phyloP scores from a whole-genome alignment of 2,113 vertebrate species.

The Crotalus tigris region DNA sequence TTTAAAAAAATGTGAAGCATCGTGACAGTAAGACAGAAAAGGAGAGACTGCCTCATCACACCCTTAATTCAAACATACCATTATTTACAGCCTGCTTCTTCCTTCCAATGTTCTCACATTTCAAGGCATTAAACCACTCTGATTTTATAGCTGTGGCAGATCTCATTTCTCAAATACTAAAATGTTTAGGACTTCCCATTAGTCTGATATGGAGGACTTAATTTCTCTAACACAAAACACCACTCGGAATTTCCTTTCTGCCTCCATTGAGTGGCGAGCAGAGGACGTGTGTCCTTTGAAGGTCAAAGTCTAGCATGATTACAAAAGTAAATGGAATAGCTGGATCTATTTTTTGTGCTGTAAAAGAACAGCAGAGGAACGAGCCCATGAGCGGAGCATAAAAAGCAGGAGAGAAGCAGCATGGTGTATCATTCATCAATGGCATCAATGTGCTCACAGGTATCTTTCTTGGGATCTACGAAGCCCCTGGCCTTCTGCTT shows the following conservation, averaged over 20 bases:
- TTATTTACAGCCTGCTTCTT: neutral
- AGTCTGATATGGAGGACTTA: neutral
- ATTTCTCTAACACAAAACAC: neutral
- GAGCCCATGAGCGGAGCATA: neutral
- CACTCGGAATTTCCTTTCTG: too few species aligned
- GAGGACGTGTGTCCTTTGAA: neutral
- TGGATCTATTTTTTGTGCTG: neutral
- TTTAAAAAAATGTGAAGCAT: neutral
- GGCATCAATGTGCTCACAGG: neutral
- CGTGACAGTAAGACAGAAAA: neutral
- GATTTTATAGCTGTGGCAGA: neutral
- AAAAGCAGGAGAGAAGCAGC: neutral
- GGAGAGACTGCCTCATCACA: neutral
- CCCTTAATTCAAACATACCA: neutral
- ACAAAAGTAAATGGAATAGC: neutral
- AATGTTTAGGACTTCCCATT: constrained; percentile 10
- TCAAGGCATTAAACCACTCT: neutral
- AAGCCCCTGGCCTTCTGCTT: neutral
- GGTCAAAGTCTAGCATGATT: neutral
- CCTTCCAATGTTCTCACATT: neutral
- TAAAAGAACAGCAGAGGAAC: neutral
- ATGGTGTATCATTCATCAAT: neutral
- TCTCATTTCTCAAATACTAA: constrained; percentile 28
- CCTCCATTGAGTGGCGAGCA: neutral
- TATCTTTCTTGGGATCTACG: neutral